A percentile compares a stretch with the other conserved stretches of the same genome.
Evolutionary conservation across 2,113 vertebrate species (phyloP).

Genomic region (Zeus faber): DNA sequence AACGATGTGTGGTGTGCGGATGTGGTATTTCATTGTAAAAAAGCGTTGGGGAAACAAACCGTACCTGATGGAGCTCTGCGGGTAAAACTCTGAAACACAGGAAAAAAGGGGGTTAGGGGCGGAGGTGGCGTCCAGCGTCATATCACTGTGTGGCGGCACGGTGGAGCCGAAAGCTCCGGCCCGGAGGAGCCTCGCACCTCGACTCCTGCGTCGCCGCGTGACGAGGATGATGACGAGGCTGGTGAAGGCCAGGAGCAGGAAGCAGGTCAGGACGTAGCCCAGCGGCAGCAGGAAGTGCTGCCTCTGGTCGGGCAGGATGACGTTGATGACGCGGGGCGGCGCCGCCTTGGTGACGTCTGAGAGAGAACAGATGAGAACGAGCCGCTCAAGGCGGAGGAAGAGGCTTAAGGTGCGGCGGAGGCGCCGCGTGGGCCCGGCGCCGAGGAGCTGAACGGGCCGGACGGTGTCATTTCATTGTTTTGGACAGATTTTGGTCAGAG

Average conservation of each 20-base stretch:
- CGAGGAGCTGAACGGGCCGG: too few species aligned
- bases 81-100: slow-evolving; percentile 48
- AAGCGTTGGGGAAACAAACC: too few species aligned
- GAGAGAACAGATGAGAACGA: slow-evolving; percentile 19
- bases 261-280: slow-evolving; percentile 86
- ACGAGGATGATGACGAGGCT: slow-evolving; percentile 80
- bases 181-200: too few species aligned
- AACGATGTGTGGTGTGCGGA: neutral
- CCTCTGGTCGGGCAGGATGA: slow-evolving; percentile 85
- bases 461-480: too few species aligned
- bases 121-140: neutral
- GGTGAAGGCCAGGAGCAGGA: slow-evolving; percentile 84
- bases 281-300: slow-evolving; percentile 88
- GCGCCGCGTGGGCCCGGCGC: too few species aligned
- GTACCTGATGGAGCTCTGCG: slow-evolving; percentile 51
- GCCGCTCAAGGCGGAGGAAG: too few species aligned
- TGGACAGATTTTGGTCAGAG: too few species aligned
- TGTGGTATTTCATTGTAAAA: too few species aligned
- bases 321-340: slow-evolving; percentile 84
- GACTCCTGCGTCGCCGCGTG: slow-evolving; percentile 70
- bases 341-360: slow-evolving; percentile 76
- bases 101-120: neutral
- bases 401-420: too few species aligned
- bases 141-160: neutral
- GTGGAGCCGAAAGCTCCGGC: neutral